Evolutionary conservation across 2,888 invertebrate species (phyloP).

Genomic region (Blera fallax): DNA sequence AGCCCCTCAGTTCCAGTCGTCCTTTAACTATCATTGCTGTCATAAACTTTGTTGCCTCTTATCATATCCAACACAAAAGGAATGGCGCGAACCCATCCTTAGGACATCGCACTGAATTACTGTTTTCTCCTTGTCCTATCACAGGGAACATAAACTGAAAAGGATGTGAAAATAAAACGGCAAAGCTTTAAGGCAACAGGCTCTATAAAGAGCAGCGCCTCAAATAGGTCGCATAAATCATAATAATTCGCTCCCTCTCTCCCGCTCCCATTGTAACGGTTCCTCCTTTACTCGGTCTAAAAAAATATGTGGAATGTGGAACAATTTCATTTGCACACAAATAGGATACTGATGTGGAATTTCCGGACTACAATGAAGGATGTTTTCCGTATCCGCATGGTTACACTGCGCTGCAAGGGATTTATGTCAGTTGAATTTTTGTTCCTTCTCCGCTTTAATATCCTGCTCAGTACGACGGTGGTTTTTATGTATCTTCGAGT

Average conservation of each 20-base stretch:
- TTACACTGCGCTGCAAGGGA: not conserved
- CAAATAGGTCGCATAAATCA: conserved; percentile 25
- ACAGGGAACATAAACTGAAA: not conserved
- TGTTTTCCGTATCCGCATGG: not conserved
- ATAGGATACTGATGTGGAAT: conserved; percentile 3
- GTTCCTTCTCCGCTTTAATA: not conserved
- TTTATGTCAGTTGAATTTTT: not conserved
- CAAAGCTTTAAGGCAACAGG: too few species aligned
- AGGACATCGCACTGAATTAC: not conserved
- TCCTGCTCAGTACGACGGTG: too few species aligned
- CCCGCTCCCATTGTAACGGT: not conserved
- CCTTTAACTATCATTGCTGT: not conserved
- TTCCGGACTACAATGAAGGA: not conserved
- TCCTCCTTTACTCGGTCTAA: not conserved
- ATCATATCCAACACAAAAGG: not conserved
- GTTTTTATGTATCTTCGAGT: too few species aligned
- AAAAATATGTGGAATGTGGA: conserved; percentile 12
- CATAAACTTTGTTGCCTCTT: not conserved
- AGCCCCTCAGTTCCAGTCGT: not conserved
- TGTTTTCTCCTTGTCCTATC: not conserved
- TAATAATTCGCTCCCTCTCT: conserved; percentile 7
- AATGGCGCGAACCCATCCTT: not conserved
- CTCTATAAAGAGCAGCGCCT: not conserved
- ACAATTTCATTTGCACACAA: conserved; percentile 43
- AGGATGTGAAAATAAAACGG: conserved; percentile 7